These are phyloP conservation scores for Pimpla rufipes DNA, from an alignment of 2,888 invertebrate genomes.

Conservation along the genomic window DNA sequence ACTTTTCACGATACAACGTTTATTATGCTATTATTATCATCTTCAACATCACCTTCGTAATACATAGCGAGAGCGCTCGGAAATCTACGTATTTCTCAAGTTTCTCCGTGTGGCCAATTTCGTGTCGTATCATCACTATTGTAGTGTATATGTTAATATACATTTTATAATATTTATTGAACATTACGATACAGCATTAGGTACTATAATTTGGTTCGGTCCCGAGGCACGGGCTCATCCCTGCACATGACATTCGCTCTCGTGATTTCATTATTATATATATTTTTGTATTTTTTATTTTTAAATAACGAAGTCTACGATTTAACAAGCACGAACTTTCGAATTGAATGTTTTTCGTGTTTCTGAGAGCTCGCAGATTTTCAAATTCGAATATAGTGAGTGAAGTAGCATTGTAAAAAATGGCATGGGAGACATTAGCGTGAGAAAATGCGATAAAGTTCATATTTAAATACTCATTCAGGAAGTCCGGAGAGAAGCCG, in stretches of 20 bases:
- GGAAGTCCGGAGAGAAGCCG: not conserved
- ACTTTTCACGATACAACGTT: constrained; percentile 19
- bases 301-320: not conserved
- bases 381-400: constrained; percentile 2
- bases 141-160: constrained; percentile 46
- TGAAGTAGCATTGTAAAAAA: constrained; percentile 37
- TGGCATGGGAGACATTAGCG: constrained; percentile 48
- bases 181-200: constrained; percentile 62
- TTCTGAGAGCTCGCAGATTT: constrained; percentile 45
- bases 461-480: constrained; percentile 1
- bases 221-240: constrained; percentile 53
- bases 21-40: constrained; percentile 44
- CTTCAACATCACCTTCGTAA: constrained; percentile 21
- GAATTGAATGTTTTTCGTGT: not conserved
- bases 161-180: constrained; percentile 63
- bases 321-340: constrained; percentile 38
- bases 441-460: not conserved
- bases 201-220: constrained; percentile 69
- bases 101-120: constrained; percentile 34
- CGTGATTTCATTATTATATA: constrained; percentile 27
- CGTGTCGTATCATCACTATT: constrained; percentile 51
- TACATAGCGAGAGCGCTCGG: constrained; percentile 29
- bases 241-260: constrained; percentile 37
- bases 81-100: constrained; percentile 32
- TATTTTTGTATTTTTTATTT: not conserved